Conservation (phyloP, 2,888 invertebrate species). For the Bursaphelenchus okinawaensis region DNA sequence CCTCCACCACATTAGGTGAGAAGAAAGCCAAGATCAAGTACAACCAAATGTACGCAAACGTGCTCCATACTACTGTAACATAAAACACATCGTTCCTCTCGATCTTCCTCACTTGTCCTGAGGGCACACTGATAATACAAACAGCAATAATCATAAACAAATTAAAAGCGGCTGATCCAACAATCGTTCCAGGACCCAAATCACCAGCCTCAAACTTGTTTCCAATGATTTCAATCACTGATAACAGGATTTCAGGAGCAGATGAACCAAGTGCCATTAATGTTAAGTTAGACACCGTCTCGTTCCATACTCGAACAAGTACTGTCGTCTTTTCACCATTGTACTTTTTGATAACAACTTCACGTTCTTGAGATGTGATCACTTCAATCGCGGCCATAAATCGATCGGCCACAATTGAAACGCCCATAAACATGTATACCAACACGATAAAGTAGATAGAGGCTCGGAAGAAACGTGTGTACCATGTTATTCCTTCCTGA, state of each 20-base stretch:
- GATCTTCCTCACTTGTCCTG: constrained; percentile 42
- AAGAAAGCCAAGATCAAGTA: constrained; percentile 84
- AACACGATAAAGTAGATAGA: constrained; percentile 79
- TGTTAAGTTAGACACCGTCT: constrained; percentile 85
- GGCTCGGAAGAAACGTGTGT: constrained; percentile 70
- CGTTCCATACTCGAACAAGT: constrained; percentile 89
- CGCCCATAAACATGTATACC: constrained; percentile 91
- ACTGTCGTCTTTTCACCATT: constrained; percentile 45
- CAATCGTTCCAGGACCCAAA: constrained; percentile 69
- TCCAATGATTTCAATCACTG: constrained; percentile 93
- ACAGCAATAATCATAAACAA: constrained; percentile 93
- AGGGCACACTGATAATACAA: constrained; percentile 66
- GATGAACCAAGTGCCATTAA: constrained; percentile 97
- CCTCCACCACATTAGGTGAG: constrained; percentile 51
- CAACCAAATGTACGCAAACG: constrained; percentile 97
- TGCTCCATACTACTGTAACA: constrained; percentile 94
- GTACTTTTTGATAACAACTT: constrained; percentile 76
- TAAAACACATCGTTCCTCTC: constrained; percentile 78
- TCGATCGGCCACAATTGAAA: constrained; percentile 88
- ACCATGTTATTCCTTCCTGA: constrained; percentile 34
- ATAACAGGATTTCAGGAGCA: constrained; percentile 92
- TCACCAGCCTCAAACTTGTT: constrained; percentile 80
- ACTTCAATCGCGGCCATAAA: constrained; percentile 99
- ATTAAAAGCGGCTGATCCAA: constrained; percentile 97
- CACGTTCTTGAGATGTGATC: constrained; percentile 93